Evolutionary conservation across 2,113 vertebrate species (phyloP), one percentile per base, ranked within the genome.

Genomic region (Urocolius indicus): DNA sequence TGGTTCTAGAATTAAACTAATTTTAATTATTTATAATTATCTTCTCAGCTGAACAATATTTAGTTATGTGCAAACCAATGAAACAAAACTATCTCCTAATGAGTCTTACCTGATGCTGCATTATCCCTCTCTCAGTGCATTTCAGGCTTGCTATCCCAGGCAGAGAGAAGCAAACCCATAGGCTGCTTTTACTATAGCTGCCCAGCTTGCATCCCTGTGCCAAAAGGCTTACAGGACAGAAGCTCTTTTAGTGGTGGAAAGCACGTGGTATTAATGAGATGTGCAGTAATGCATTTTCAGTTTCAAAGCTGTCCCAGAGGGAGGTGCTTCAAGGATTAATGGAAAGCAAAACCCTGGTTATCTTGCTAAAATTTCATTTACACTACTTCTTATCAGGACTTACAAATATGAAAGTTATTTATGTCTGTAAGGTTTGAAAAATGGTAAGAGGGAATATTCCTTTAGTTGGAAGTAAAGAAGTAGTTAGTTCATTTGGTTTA

Each of bases 351-450:
- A 82, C 38, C 69, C 36, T 78, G 38, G 62, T 57, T 95, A 84
- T 92, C 73, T 87, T 89, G 43, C 87, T 95, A 91, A 83, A 94
- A 65, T 89, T 93, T 78, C 30, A 82, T 73, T 94, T 95, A 59
- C 36, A 46, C 30, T 79, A 61, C 3, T 1, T 65, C 49, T 85
- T 79, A 94, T 76, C 71, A 55, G 17, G 55, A 26, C 51, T 76
- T 69, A 65, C 1, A 59, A 93, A 92, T 67, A 62, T 8, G 8
- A 34, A 82, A 45, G 16, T 63, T 78, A 80, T 72, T 95, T 89
- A 48, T 62, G 7, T 72, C 89, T 85, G 57, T 52, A 93, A 26
- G 16, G 13, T 5, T 8, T 80, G 63, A 86, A n/a, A 49, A 73
- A 41, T 89, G 4, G 4, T 16, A 57, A 54, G 32, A 72, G 36